Evolutionary conservation across 2,888 invertebrate genomes (phyloP).

Genomic region (Argyresthia goedartella): DNA sequence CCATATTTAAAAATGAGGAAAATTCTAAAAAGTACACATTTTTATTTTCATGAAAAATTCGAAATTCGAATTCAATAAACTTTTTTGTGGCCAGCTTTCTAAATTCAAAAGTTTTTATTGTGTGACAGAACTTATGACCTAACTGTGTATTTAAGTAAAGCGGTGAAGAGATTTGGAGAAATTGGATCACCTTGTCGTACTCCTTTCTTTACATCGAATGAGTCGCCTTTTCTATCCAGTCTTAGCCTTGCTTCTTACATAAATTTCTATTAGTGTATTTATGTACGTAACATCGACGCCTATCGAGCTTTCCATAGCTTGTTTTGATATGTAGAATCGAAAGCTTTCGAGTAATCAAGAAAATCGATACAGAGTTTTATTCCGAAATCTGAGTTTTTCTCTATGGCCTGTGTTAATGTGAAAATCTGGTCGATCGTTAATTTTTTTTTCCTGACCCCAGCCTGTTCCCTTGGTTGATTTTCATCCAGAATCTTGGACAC

Average conservation of each 20-base stretch:
- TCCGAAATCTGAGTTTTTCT: background rate
- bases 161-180: constrained; percentile 1
- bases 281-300: background rate
- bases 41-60: no score
- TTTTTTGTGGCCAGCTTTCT: no score
- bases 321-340: background rate
- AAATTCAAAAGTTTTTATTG: no score
- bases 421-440: constrained; percentile 1
- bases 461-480: constrained; percentile 3
- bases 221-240: background rate
- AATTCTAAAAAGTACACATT: no score
- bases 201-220: background rate
- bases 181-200: background rate
- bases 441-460: background rate
- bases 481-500: no score
- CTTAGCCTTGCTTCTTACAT: background rate
- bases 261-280: background rate
- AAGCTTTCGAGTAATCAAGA: constrained; percentile 2
- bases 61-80: no score
- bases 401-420: background rate
- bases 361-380: background rate
- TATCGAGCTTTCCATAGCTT: background rate
- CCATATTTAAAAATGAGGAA: no score
- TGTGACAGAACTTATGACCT: no score
- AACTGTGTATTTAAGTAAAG: constrained; percentile 9